phyloP scores from a whole-genome alignment of 1,140 invertebrate genomes.

The Varroa destructor region DNA sequence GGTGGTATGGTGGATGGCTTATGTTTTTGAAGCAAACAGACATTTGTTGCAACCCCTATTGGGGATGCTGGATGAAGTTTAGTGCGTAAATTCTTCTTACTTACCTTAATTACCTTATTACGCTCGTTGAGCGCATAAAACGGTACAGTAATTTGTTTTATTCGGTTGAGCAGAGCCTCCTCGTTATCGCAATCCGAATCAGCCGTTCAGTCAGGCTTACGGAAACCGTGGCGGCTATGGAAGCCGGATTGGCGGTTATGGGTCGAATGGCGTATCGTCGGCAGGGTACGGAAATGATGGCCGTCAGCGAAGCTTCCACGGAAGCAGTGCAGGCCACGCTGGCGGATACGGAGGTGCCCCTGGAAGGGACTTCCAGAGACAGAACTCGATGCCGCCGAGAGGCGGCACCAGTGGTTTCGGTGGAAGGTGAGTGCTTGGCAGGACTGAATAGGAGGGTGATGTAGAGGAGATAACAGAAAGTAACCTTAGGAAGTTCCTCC shows the following conservation, averaged over 20 bases:
- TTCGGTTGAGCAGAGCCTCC: neutral
- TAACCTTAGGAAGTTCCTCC: neutral
- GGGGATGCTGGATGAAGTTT: too few species aligned
- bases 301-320: conserved; percentile 23
- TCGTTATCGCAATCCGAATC: conserved; percentile 25
- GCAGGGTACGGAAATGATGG: conserved; percentile 19
- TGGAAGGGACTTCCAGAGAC: conserved; percentile 9
- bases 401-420: conserved; percentile 3
- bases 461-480: neutral
- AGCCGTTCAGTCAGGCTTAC: conserved; percentile 21
- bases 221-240: conserved; percentile 19
- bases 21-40: too few species aligned
- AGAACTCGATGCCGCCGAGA: conserved; percentile 19
- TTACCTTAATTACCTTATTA: too few species aligned
- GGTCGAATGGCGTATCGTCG: conserved; percentile 10
- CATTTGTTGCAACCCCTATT: too few species aligned
- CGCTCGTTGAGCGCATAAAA: too few species aligned
- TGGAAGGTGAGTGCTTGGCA: conserved; percentile 2
- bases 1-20: too few species aligned
- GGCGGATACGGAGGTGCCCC: neutral
- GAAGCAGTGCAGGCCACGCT: neutral
- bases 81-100: too few species aligned
- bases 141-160: neutral
- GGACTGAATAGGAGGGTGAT: neutral
- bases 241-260: conserved; percentile 8